These are phyloP conservation scores for Bilobella aurantiaca DNA, from an alignment of 1,140 invertebrate genomes.

Conservation along the genomic window DNA sequence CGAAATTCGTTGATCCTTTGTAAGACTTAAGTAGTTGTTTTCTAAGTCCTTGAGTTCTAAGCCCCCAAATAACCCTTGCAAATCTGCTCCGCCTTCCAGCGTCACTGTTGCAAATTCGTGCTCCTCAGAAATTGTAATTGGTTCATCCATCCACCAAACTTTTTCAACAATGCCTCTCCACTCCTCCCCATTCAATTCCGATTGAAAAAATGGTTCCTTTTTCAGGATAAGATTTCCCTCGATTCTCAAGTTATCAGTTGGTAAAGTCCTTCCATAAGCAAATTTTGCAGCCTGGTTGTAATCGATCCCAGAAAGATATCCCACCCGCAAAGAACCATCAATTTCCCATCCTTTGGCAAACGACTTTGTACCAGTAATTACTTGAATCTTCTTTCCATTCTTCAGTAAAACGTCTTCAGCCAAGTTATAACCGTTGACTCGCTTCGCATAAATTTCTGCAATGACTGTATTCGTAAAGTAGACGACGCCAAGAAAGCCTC, in stretches of 20 bases:
- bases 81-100: not conserved
- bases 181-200: not conserved
- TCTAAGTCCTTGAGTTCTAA: not conserved
- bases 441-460: not conserved
- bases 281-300: constrained; percentile 10
- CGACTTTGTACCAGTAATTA: not conserved
- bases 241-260: not conserved
- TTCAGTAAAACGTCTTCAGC: not conserved
- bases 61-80: not conserved
- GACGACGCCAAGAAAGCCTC: not conserved
- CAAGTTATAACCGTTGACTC: constrained; percentile 1
- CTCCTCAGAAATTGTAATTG: not conserved
- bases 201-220: not conserved
- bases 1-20: not conserved
- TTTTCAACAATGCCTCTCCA: not conserved
- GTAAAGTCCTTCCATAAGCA: not conserved
- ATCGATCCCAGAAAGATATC: not conserved
- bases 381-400: not conserved
- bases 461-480: not conserved
- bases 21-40: not conserved
- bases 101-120: not conserved
- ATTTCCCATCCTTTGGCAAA: not conserved
- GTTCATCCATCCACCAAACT: constrained; percentile 5
- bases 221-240: not conserved
- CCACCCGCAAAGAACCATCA: not conserved